Evolutionary conservation across 2,888 invertebrate genomes (phyloP), one percentile per base, ranked within the genome.

Genomic region (Encarsia formosa): DNA sequence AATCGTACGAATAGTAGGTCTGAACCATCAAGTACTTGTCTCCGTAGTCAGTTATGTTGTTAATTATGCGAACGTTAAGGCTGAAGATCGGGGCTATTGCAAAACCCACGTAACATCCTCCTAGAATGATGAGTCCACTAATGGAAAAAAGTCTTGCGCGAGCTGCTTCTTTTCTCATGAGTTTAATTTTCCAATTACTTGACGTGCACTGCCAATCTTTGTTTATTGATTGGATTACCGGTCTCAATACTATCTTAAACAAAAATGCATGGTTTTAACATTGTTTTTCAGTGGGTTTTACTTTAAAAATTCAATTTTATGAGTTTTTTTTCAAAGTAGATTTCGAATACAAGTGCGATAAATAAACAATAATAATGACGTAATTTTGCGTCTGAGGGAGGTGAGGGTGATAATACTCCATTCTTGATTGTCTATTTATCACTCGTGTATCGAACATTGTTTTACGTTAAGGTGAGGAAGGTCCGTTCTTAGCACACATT

Each of bases 21-120:
- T 50, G 49, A 2, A 39, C 24, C 0, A 39, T 13, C 5, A 44
- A 20, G 6, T 31, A 19, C 3, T 42, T 26, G 1, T 45, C 39
- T 3, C 50, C 44, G 35, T 39, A 32, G 15, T 50, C 50, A 11
- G 49, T 50, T 23, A 50, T 43, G 19, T 50, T 50, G n/a, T 22
- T 31, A 13, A 50, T 38, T 9, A 32, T 29, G 16, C 49, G 43
- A 1, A 50, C 16, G 13, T 50, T 31, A 18, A 50, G 4, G 22
- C 44, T 39, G 16, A 44, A 9, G 2, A 50, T n/a, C 2, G 43
- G 43, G 1, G 43, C 38, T 4, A 37, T 4, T 2, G 16, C 43
- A 11, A 43, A 50, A 3, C 49, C 39, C 1, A 15, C 9, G 24
- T 50, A 50, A 24, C 43, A 43, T 6, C 18, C 6, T 1, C 19